These are phyloP conservation scores for Diceros bicornis DNA, from an alignment of 2,797 vertebrate genomes.

Conservation along the genomic window DNA sequence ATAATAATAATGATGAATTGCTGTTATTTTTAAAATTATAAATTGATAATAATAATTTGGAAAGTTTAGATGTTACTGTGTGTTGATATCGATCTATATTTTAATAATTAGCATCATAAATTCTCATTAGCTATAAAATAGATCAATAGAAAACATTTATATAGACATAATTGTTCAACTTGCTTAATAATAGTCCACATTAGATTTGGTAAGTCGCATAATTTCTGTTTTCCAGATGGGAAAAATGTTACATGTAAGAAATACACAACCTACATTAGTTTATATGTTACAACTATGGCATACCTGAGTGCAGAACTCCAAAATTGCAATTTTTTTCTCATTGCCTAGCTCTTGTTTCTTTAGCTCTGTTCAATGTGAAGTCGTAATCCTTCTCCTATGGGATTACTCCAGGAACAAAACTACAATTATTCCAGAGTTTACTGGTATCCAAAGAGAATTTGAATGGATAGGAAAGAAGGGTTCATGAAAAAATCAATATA, in stretches of 20 bases:
- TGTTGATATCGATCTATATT: conserved; percentile 74
- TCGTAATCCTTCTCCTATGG: background rate
- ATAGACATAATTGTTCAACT: conserved; percentile 33
- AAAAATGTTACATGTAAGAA: conserved; percentile 20
- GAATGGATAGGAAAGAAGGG: background rate
- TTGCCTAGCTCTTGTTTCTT: background rate
- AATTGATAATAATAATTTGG: conserved; percentile 74
- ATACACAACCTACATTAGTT: background rate
- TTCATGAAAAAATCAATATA: background rate
- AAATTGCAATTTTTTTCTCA: background rate
- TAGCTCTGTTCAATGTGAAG: background rate
- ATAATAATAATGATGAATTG: conserved; percentile 72
- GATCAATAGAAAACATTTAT: conserved; percentile 60
- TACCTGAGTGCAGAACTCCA: background rate
- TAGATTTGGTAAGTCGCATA: conserved; percentile 23
- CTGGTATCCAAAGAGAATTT: conserved; percentile 13
- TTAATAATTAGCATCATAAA: conserved; percentile 75
- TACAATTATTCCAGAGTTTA: background rate
- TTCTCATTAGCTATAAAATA: conserved; percentile 71
- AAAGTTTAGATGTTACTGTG: conserved; percentile 70
- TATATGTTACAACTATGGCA: background rate
- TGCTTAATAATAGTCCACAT: conserved; percentile 49
- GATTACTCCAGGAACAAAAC: background rate
- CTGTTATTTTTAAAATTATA: conserved; percentile 76
- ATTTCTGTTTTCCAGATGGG: conserved; percentile 58